Base-by-base conservation (phyloP, 2,888 invertebrate genomes). In the Eilema caniola region DNA sequence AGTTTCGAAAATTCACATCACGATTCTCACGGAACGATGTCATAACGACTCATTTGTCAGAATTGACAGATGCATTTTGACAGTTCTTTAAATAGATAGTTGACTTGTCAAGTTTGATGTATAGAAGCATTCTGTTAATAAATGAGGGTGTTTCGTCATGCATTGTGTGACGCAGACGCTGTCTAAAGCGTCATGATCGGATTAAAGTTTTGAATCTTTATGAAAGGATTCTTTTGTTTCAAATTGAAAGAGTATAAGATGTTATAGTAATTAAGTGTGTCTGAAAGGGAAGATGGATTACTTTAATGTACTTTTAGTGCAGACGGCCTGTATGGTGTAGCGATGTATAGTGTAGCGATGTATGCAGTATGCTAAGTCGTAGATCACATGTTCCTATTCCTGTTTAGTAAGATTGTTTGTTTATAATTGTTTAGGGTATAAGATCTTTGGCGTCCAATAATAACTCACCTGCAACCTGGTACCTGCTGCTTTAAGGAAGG, bases 91-190 rank as follows among this genome's bases (percentile, higher is more conserved):
- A 3, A 20, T 60, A 60, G 31, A 31, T n/a, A 61, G 11, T 8
- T 61, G 16, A 16, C 60, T 20, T 28, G 60, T 16, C 60, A 61
- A 61, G 31, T 28, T 24, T 5, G 14, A 12, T 61, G n/a, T 20
- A 31, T 61, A 31, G 60, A 28, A 20, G 60, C 31, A 37, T 61
- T 20, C 7, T 31, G 53, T 74, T 80, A 75, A 83, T 73, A 77
- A 80, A 85, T 70, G 79, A 75, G 59, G 66, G 67, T 69, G 74
- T 77, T 85, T 74, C 74, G 70, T 84, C 83, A 79, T 70, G 28
- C 66, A 77, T 84, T 84, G 85, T 85, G 66, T 31, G 33, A 57
- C 7, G 31, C 33, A 16, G 57, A 65, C 23, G 31, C 14, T 57
- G 56, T 57, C 65, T 33, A 20, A 56, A 65, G 33, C 20, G 28